phyloP scores from a whole-genome alignment of 2,797 vertebrate species.

The Anabacerthia variegaticeps region DNA sequence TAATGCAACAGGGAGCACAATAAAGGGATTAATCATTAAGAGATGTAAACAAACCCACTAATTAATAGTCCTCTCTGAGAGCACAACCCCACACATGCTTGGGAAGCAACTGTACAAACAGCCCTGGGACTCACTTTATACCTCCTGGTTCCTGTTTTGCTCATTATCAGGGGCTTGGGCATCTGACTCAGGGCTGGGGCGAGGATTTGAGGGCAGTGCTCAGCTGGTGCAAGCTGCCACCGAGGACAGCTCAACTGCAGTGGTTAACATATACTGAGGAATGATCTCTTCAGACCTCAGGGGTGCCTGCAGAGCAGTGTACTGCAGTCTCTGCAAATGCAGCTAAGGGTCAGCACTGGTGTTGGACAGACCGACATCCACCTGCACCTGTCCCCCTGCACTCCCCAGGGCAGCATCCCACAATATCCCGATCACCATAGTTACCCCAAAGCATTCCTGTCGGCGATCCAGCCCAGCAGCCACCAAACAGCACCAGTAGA shows the following conservation, averaged over 20 bases:
- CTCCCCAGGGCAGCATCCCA: not conserved
- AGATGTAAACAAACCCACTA: constrained; percentile 32
- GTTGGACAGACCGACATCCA: not conserved
- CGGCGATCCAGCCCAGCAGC: constrained; percentile 66
- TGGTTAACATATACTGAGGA: not conserved
- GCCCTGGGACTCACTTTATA: not conserved
- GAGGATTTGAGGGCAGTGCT: not conserved
- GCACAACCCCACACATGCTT: not conserved
- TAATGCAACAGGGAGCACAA: constrained; percentile 36
- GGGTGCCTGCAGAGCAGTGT: accelerated
- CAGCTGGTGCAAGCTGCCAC: not conserved
- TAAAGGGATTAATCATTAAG: not conserved
- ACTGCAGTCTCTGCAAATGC: not conserved
- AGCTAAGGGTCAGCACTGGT: not conserved
- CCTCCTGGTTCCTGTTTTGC: not conserved
- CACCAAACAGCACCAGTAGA: constrained; percentile 35
- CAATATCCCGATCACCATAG: constrained; percentile 37
- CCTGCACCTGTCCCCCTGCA: not conserved
- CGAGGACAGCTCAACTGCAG: not conserved
- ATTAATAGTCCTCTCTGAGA: constrained; percentile 24
- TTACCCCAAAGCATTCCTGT: constrained; percentile 85
- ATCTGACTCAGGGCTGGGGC: not conserved
- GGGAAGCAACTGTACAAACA: not conserved
- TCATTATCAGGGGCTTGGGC: not conserved
- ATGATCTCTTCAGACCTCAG: not conserved